phyloP scores from a whole-genome alignment of 2,888 invertebrate species.

The Callyntrura guangdongensis region DNA sequence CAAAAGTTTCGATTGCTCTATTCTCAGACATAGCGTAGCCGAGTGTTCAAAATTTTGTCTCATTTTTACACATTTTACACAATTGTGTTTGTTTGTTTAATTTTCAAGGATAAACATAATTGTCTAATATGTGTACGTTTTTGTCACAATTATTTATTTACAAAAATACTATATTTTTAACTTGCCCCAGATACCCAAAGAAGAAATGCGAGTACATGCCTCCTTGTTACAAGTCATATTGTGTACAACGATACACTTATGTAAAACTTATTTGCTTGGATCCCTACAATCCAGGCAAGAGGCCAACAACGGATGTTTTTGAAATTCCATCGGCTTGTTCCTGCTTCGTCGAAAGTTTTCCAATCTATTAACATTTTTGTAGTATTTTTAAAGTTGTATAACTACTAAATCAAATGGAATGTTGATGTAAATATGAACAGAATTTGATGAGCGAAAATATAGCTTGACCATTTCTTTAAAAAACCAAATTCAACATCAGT shows the following conservation, averaged over 20 bases:
- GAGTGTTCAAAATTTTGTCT: background rate
- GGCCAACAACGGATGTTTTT: conserved; percentile 85
- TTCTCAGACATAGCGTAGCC: background rate
- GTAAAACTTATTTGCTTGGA: conserved; percentile 85
- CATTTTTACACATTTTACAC: too few species aligned
- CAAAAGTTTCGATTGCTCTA: background rate
- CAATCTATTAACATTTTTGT: conserved; percentile 81
- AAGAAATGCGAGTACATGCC: conserved; percentile 85
- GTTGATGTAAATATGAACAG: too few species aligned
- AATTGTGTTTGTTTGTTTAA: too few species aligned
- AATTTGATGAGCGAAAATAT: too few species aligned
- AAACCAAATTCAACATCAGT: background rate
- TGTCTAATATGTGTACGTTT: too few species aligned
- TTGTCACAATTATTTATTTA: too few species aligned
- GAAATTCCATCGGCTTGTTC: conserved; percentile 85
- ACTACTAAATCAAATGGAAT: background rate
- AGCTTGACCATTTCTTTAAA: too few species aligned
- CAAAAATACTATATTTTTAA: background rate
- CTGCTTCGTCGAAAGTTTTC: conserved; percentile 86
- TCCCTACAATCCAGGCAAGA: conserved; percentile 85
- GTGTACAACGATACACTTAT: conserved; percentile 85
- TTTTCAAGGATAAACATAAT: too few species aligned
- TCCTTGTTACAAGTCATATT: conserved; percentile 85
- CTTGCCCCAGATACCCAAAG: conserved; percentile 84
- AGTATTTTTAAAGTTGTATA: conserved; percentile 23